Evolutionary conservation across 2,797 vertebrate genomes (phyloP).

Genomic region (Pagetopsis macropterus): DNA sequence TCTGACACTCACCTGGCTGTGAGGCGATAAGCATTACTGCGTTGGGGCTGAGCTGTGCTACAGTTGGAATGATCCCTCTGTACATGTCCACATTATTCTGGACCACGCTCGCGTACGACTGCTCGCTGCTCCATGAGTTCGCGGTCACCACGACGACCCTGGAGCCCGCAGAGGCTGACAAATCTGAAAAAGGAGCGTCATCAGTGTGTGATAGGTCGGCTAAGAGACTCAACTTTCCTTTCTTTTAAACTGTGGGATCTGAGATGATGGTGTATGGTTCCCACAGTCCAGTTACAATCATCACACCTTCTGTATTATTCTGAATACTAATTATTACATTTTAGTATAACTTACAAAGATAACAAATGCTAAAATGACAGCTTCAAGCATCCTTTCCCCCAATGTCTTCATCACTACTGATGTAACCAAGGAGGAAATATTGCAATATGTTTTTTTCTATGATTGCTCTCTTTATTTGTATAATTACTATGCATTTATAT

Average conservation of each 20-base stretch:
- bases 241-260: too few species aligned
- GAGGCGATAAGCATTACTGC: slow-evolving; percentile 91
- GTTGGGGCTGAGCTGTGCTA: slow-evolving; percentile 86
- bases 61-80: slow-evolving; percentile 86
- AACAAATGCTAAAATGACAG: background rate
- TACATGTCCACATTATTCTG: slow-evolving; percentile 95
- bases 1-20: slow-evolving; percentile 89
- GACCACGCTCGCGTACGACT: slow-evolving; percentile 90
- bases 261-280: background rate
- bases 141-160: slow-evolving; percentile 91
- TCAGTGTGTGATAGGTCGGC: background rate
- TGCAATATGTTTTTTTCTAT: background rate
- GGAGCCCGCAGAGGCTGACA: slow-evolving; percentile 89
- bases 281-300: background rate
- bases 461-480: background rate
- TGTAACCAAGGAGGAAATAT: too few species aligned
- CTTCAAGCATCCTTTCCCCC: background rate
- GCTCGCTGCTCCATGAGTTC: slow-evolving; percentile 90
- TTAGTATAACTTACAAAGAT: background rate
- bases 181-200: slow-evolving; percentile 78
- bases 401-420: background rate
- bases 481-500: background rate
- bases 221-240: background rate
- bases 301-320: too few species aligned
- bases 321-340: too few species aligned